These are phyloP conservation scores for Myiozetetes cayanensis DNA, from an alignment of 2,113 vertebrate genomes.

Conservation along the genomic window DNA sequence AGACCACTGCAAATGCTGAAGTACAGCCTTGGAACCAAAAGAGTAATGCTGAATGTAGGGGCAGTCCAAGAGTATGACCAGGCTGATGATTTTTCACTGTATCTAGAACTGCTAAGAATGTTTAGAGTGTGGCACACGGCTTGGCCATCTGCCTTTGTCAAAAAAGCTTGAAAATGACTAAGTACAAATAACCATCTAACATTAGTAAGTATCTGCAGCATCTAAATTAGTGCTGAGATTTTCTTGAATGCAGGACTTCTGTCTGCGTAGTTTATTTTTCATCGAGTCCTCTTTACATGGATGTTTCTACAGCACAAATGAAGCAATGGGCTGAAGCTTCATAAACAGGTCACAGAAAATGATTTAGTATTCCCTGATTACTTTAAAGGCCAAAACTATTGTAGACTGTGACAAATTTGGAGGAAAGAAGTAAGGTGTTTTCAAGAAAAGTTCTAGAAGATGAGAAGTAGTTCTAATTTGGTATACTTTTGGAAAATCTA, in stretches of 20 bases:
- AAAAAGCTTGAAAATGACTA: neutral
- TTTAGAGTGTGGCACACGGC: neutral
- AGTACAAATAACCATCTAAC: neutral
- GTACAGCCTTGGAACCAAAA: neutral
- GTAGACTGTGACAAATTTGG: neutral
- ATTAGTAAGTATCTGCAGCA: neutral
- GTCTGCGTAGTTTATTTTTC: neutral
- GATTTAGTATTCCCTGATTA: neutral
- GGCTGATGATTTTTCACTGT: neutral
- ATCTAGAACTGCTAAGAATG: neutral
- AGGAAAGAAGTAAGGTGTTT: neutral
- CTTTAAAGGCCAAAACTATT: neutral
- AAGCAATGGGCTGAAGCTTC: neutral
- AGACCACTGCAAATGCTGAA: neutral
- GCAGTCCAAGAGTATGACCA: neutral
- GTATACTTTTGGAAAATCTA: neutral
- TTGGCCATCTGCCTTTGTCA: neutral
- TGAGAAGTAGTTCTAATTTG: neutral
- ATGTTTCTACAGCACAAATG: accelerated
- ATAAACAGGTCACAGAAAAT: neutral
- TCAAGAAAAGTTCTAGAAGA: neutral
- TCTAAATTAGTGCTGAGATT: neutral
- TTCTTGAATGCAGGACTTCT: neutral
- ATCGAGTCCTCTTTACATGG: neutral
- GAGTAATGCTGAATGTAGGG: neutral